Base-by-base conservation (phyloP, 1,140 invertebrate species). In the Camponotus floridanus region DNA sequence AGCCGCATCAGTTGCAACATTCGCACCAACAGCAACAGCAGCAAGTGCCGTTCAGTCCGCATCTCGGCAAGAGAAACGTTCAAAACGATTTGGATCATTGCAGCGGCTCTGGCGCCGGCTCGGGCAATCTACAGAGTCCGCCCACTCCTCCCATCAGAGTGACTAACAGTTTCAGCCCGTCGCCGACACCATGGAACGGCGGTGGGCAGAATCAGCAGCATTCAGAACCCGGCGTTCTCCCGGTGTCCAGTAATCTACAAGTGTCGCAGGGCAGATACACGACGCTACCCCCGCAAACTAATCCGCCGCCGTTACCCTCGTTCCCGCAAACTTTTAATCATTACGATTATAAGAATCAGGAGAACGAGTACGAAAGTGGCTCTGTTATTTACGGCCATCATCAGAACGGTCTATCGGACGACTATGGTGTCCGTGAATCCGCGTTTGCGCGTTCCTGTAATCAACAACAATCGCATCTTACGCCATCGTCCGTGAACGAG, bases 291-390 rank as follows among this genome's bases (percentile, higher is more conserved):
- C 94, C 94, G 0, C 94, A 95, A 80, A 95, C 93, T 0, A 95
- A 95, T 90, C 93, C 94, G 18, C 93, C 94, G 7, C 91, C 93
- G 0, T 87, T 95, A 2, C 92, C 94, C 6, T 91, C 92, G 0
- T 95, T 95, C 73, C 93, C 95, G 6, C 94, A 94, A 70, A 92
- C 92, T 0, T 95, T 94, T 80, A 93, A 91, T 74, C 93, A 95
- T 59, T 95, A 95, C 55, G 94, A 95, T 31, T 95, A 94, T 76
- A 94, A 95, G 86, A 92, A 92, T 71, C 92, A 94, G 83, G 95
- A 95, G 65, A 95, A 95, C 76, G 95, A 95, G 39, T 96, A 96
- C 76, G 95, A 96, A 90, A 95, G 95, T 88, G 95, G 95, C 5
- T 95, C 95, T 0, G 91, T 95, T 0, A 93, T 95, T 45, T 95